These are phyloP conservation scores for Furnarius figulus DNA, from an alignment of 2,113 vertebrate species.

Conservation along the genomic window DNA sequence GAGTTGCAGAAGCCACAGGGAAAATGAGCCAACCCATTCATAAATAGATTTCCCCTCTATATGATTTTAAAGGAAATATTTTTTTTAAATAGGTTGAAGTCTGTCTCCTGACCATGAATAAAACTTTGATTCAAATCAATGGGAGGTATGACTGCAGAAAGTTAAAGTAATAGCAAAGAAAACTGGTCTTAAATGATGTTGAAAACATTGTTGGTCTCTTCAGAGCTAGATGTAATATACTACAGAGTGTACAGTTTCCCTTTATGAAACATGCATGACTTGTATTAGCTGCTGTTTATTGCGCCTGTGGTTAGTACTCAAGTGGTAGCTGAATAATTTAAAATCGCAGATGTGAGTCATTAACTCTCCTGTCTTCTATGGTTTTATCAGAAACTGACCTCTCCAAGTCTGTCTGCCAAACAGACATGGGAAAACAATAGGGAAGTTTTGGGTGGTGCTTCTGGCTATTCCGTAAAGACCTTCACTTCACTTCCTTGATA, in stretches of 20 bases:
- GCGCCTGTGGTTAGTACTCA: background rate
- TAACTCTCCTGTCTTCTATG: background rate
- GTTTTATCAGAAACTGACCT: slow-evolving; percentile 32
- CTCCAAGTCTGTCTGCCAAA: background rate
- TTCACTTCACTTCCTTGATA: background rate
- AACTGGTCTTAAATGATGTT: background rate
- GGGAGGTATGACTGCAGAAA: background rate
- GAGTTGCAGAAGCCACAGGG: background rate
- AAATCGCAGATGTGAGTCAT: slow-evolving; percentile 37
- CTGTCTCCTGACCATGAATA: background rate
- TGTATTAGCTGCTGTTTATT: slow-evolving; percentile 29
- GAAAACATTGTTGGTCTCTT: background rate
- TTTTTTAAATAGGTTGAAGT: background rate
- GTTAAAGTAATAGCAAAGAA: background rate
- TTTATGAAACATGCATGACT: slow-evolving; percentile 57
- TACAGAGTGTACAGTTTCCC: slow-evolving; percentile 4
- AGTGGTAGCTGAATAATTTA: slow-evolving; percentile 53
- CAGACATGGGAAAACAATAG: background rate
- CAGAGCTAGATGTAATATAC: background rate
- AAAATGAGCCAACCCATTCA: background rate
- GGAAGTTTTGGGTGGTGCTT: background rate
- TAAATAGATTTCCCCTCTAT: background rate
- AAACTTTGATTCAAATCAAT: background rate
- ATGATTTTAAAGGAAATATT: background rate
- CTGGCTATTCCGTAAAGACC: background rate